These are phyloP conservation scores for Mandrillus leucophaeus DNA, from an alignment of 2,113 vertebrate species.

Conservation along the genomic window DNA sequence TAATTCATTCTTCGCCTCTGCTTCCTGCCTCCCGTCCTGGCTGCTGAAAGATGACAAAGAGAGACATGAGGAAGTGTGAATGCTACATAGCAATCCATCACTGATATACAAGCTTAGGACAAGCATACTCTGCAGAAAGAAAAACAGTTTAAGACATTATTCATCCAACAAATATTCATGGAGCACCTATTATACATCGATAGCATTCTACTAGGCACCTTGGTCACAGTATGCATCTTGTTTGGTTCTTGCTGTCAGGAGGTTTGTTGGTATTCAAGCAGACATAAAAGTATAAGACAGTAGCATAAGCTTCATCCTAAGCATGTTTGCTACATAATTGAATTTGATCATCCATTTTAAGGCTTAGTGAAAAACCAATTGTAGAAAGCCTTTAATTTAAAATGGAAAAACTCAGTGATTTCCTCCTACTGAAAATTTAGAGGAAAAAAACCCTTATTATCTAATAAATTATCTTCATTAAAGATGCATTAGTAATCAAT, in stretches of 20 bases:
- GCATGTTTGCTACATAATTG: slow-evolving; percentile 21
- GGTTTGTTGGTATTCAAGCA: not conserved
- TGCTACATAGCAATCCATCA: not conserved
- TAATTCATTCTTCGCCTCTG: not conserved
- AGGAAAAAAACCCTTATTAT: slow-evolving; percentile 51
- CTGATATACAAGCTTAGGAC: not conserved
- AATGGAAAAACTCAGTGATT: slow-evolving; percentile 62
- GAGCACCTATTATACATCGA: not conserved
- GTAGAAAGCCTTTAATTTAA: slow-evolving; percentile 72
- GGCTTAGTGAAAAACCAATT: slow-evolving; percentile 54
- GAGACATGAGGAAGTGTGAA: not conserved
- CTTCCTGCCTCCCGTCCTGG: not conserved
- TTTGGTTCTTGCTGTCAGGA: not conserved
- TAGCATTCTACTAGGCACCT: too few relatives aligned
- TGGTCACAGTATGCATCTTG: not conserved
- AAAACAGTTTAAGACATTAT: not conserved
- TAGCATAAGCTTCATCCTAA: not conserved
- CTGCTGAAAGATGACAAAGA: not conserved
- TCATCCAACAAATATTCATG: not conserved
- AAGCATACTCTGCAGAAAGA: not conserved
- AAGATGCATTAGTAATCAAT: slow-evolving; percentile 75
- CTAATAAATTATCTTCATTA: slow-evolving; percentile 77
- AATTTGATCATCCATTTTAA: slow-evolving; percentile 60
- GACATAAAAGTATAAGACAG: not conserved
- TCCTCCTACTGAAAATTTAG: slow-evolving; percentile 69